A percentile compares a stretch with the other conserved stretches of the same genome.
Evolutionary conservation across 1,140 invertebrate species (phyloP).

Genomic region (Oryctes rhinoceros): DNA sequence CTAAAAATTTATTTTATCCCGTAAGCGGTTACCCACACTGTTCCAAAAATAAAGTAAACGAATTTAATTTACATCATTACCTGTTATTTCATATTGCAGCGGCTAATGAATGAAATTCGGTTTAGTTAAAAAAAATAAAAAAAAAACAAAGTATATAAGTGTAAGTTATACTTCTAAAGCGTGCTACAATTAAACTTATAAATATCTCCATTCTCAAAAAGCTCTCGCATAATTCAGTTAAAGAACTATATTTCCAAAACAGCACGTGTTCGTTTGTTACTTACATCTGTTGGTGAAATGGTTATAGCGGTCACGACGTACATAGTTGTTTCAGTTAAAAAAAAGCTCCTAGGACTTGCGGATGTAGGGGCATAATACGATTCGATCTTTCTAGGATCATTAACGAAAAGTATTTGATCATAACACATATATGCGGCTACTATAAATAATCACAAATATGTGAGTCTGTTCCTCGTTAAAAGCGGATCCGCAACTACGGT

Average conservation of each 20-base stretch:
- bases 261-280: neutral
- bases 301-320: slow-evolving; percentile 7
- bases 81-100: too few species aligned
- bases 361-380: neutral
- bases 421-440: neutral
- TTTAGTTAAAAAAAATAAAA: too few species aligned
- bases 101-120: too few species aligned
- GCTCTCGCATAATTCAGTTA: too few species aligned
- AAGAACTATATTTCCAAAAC: neutral
- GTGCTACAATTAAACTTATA: too few species aligned
- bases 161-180: too few species aligned
- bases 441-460: slow-evolving; percentile 23
- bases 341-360: neutral
- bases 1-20: too few species aligned
- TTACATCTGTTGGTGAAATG: slow-evolving; percentile 11
- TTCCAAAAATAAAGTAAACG: too few species aligned
- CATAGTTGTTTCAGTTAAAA: neutral
- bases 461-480: neutral
- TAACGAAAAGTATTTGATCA: slow-evolving; percentile 9
- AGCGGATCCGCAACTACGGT: neutral
- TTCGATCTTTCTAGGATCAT: slow-evolving; percentile 23
- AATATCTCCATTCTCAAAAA: too few species aligned
- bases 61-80: too few species aligned
- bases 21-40: too few species aligned
- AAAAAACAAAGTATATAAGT: too few species aligned